Base-by-base conservation (phyloP, 2,113 vertebrate genomes). In the Stigmatopora argus region DNA sequence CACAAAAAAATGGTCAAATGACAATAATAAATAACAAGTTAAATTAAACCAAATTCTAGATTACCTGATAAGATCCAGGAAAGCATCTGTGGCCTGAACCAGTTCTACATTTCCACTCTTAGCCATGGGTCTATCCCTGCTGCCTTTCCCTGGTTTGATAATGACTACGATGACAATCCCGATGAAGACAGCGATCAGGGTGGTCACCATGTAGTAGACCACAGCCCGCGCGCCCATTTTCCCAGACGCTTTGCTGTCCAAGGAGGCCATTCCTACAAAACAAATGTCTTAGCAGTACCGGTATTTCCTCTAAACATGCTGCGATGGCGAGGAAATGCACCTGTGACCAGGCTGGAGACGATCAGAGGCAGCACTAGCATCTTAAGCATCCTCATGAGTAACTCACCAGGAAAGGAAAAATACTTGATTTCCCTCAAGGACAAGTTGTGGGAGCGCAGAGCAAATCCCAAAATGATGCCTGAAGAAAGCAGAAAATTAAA, bases 351-450 rank as follows among this genome's bases (percentile, higher is more conserved):
- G 83, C 96, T 98, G 75, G 97, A 99, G 71, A 99, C 87, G 13
- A 98, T 97, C 56, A 99, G 94, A 0, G 96, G 96, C 41, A 98
- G 84, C 51, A 98, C 96, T 78, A 98, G 69, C 97, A 98, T 99
- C 88, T 96, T 92, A 10, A 99, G 82, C 96, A 98, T 96, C 47
- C 97, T 92, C 96, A 99, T 99, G n/a, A 99, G 91, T 31, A 98
- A 89, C 83, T 99, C 97, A 0, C 97, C 97, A 0, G 97, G 96
- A 74, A 99, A 99, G 47, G 95, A 91, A 72, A 98, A 96, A 67
- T 97, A 97, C 82, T 96, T 98, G 78, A 98, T 92, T 88, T 97
- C 92, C 64, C 93, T 94, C 82, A 91, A 87, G 75, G 93, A 92
- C 82, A 99, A 83, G 72, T 94, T 92, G 77, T 90, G 90, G 0